Base-by-base conservation (phyloP, 2,888 invertebrate genomes). In the Hanleya hanleyi region DNA sequence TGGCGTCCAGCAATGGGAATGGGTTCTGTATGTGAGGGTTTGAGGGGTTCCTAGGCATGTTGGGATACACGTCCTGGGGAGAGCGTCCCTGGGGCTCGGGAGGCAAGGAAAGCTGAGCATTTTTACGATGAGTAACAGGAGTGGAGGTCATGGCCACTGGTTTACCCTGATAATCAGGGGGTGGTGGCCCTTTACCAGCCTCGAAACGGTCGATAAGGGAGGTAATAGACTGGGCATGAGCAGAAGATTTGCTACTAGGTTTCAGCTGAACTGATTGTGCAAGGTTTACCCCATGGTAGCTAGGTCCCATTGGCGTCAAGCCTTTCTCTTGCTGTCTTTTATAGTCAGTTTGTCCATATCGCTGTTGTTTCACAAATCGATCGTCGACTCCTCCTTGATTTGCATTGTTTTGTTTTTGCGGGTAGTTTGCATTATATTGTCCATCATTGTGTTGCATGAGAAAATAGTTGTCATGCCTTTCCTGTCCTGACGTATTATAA, bases 141-240 rank as follows among this genome's bases (percentile, higher is more conserved):
- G 83, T 84, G 3, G 86, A 83, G 7, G 83, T 83, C 78, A 84
- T 81, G n/a, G 82, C 78, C 33, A 81, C 75, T 2, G 79, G 78
- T 65, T 80, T 83, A 62, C 77, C 80, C 64, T 74, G 69, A 29
- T 71, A 64, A 33, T 67, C 73, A 33, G 73, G 72, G 15, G 71
- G 73, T 22, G 78, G 77, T 9, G 64, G 35, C 4, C 64, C 38
- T 5, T 64, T 37, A 41, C 78, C 76, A 41, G 80, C 80, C 73
- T 84, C 85, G 79, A 84, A 86, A 36, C 79, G 79, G 68, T 83
- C 81, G 29, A 85, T 83, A 5, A 86, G 75, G 1, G 83, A 78
- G 4, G 79, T 80, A 32, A 85, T 81, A 22, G 84, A 79, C 49
- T 77, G 76, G 12, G 71, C 76, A 70, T 80, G 77, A 64, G 64